Percentiles rank a stretch among this genome's conserved stretches.
Conservation (phyloP, 1,140 invertebrate species). For the Belonocnema kinseyi region DNA sequence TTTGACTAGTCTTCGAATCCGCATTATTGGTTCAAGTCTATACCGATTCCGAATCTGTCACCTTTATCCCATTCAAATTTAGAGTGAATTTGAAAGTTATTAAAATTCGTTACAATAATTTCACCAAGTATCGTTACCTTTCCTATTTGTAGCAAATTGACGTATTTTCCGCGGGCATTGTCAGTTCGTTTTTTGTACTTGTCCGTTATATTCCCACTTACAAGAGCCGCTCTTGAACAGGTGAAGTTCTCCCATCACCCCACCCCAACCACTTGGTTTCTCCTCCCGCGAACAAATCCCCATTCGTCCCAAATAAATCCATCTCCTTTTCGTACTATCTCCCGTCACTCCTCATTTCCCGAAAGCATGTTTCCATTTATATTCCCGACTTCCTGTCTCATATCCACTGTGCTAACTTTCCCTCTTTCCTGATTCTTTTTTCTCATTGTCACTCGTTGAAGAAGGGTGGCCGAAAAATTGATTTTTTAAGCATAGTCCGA, state of each 20-base stretch:
- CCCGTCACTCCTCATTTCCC: constrained; percentile 29
- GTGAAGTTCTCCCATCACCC: not conserved
- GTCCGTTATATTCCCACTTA: constrained; percentile 10
- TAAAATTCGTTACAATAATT: no score
- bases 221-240: not conserved
- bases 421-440: no score
- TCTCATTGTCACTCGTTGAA: no score
- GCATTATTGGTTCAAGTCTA: no score
- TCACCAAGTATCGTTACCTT: no score
- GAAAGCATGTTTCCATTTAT: constrained; percentile 6
- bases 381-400: constrained; percentile 12
- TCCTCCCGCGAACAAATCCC: constrained; percentile 17
- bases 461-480: no score
- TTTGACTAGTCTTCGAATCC: no score
- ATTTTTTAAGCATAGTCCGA: no score
- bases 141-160: not conserved
- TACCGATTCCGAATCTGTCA: no score
- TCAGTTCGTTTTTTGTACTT: constrained; percentile 16
- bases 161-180: constrained; percentile 8
- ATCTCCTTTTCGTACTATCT: constrained; percentile 23
- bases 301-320: constrained; percentile 28
- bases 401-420: no score
- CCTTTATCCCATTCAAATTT: no score
- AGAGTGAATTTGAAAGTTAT: no score
- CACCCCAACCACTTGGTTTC: not conserved